phyloP scores from a whole-genome alignment of 2,113 vertebrate genomes.

The Cromileptes altivelis region DNA sequence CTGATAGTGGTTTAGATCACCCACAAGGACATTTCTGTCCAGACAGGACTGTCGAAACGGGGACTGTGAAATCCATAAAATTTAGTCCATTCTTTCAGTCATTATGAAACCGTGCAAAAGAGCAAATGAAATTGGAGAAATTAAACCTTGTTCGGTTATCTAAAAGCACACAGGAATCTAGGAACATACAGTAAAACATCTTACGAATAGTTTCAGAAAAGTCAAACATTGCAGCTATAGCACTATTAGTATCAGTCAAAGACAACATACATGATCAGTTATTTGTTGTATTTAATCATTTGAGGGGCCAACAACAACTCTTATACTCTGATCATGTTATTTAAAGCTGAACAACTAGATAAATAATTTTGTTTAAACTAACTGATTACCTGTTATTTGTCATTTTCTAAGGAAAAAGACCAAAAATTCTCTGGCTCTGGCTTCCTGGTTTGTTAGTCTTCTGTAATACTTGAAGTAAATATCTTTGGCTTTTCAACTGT shows the following conservation, averaged over 20 bases:
- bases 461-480: background rate
- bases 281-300: background rate
- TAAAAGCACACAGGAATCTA: background rate
- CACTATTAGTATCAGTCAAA: background rate
- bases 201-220: background rate
- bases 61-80: background rate
- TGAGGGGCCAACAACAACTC: background rate
- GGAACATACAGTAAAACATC: background rate
- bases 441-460: background rate
- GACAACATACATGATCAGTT: background rate
- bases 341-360: background rate
- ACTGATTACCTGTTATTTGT: too few species aligned
- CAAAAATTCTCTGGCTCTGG: background rate
- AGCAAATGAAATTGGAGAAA: background rate
- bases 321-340: background rate
- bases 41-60: background rate
- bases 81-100: background rate
- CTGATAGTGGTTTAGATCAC: background rate
- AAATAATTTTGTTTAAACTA: too few species aligned
- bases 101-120: constrained; percentile 13
- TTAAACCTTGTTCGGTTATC: background rate
- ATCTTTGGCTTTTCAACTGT: too few species aligned
- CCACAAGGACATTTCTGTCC: background rate
- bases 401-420: too few species aligned
- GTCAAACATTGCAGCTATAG: background rate